Conservation (phyloP, 2,797 vertebrate genomes). For the Tragelaphus oryx region DNA sequence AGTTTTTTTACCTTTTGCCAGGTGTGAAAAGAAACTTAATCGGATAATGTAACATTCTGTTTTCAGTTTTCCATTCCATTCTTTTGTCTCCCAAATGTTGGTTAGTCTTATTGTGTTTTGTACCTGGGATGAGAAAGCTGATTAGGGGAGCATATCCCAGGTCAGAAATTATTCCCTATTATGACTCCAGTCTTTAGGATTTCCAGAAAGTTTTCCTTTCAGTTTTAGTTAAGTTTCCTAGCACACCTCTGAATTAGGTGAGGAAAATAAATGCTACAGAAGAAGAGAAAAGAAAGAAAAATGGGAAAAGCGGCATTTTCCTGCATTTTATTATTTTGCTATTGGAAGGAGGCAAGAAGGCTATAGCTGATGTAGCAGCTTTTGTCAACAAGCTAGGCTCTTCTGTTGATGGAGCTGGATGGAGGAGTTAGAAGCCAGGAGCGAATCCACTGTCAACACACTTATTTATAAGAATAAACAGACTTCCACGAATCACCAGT, state of each 20-base stretch:
- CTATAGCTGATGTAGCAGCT: neutral
- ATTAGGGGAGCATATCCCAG: neutral
- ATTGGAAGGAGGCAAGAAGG: neutral
- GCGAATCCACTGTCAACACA: neutral
- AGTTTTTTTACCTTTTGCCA: neutral
- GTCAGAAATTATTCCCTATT: constrained; percentile 33
- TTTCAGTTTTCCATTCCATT: neutral
- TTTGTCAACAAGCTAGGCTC: neutral
- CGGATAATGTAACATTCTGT: neutral
- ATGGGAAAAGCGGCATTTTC: neutral
- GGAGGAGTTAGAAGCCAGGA: neutral
- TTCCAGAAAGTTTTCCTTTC: constrained; percentile 32
- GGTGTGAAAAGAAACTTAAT: neutral
- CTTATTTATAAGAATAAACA: neutral
- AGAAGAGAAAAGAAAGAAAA: neutral
- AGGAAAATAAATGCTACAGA: neutral
- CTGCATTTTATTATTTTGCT: neutral
- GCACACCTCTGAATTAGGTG: neutral
- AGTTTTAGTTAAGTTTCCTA: constrained; percentile 25
- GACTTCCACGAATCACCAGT: neutral
- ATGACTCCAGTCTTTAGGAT: neutral
- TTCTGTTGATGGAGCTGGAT: neutral
- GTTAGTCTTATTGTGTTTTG: neutral
- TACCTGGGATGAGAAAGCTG: constrained; percentile 33
- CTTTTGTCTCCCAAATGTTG: neutral